Evolutionary conservation across 1,140 invertebrate genomes (phyloP).

Genomic region (Drosophila novamexicana): DNA sequence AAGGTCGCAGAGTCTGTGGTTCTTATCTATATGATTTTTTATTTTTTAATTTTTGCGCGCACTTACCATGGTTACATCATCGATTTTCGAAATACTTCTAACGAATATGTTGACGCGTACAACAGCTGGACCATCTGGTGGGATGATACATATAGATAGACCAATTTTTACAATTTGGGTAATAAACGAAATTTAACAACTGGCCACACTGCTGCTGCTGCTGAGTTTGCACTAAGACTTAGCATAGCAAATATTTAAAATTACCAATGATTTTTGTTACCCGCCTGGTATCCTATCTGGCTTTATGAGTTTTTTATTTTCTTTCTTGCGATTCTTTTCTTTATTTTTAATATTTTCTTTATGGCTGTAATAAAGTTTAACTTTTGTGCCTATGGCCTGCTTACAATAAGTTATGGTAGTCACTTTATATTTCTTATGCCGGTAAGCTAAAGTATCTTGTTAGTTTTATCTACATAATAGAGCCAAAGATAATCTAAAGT

Average conservation of each 20-base stretch:
- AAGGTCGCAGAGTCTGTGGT: slow-evolving; percentile 31
- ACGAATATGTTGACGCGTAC: slow-evolving; percentile 98
- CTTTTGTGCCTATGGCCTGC: slow-evolving; percentile 58
- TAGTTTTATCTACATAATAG: slow-evolving; percentile 47
- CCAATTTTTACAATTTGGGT: slow-evolving; percentile 66
- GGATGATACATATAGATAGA: slow-evolving; percentile 84
- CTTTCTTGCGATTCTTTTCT: background rate
- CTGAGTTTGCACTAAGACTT: slow-evolving; percentile 42
- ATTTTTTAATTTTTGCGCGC: slow-evolving; percentile 53
- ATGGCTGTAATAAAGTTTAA: slow-evolving; percentile 75
- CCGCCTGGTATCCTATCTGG: slow-evolving; percentile 8
- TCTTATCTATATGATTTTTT: slow-evolving; percentile 24
- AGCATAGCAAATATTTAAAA: slow-evolving; percentile 45
- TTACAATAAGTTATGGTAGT: slow-evolving; percentile 50
- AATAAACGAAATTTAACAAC: slow-evolving; percentile 70
- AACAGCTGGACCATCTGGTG: slow-evolving; percentile 94
- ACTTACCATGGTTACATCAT: slow-evolving; percentile 99
- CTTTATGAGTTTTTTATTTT: slow-evolving; percentile 36
- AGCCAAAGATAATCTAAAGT: slow-evolving; percentile 58
- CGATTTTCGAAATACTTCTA: slow-evolving; percentile 99
- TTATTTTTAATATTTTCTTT: background rate
- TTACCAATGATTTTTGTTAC: slow-evolving; percentile 16
- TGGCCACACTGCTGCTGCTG: slow-evolving; percentile 33
- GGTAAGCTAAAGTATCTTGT: slow-evolving; percentile 60
- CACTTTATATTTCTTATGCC: slow-evolving; percentile 51